Evolutionary conservation across 2,113 vertebrate species (phyloP), one percentile per base, ranked within the genome.

Genomic region (Hippocampus mohnikei): DNA sequence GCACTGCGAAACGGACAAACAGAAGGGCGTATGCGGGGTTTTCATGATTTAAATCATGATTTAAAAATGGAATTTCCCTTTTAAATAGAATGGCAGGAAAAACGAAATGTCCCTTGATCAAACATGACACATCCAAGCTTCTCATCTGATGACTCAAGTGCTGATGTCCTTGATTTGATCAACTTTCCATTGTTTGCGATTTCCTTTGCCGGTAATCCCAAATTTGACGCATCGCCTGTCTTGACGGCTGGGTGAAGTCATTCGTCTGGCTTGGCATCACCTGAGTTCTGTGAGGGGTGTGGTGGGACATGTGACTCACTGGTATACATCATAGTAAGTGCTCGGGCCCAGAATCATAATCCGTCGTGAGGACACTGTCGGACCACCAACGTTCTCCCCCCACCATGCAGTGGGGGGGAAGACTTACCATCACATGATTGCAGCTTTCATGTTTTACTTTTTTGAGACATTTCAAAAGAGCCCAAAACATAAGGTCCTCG

Each of bases 401-500:
- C 18, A 33, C 13, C 25, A 18, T 2, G 41, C 40, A 23, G 11
- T 15, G 41, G 41, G 15, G 44, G 29, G 29, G 29, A 69, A 75
- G 80, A 83, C 80, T 86, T 78, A 89, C 16, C 9, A 66, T 88
- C 88, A 84, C 85, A 85, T 88, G 85, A 80, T 75, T 9, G 60
- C 37, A 44, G 12, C 42, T 44, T 13, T 44, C 42, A 13, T 13
- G 42, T 44, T 44, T 44, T 44, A 10, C 13, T 44, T 44, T 44
- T 44, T 12, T 44, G 42, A 44, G 42, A 44, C 42, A 44, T 44
- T 44, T 44, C 42, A 12, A 15, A 44, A 12, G 33, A 37, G 33
- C 33, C 33, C 33, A 37, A 37, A 37, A 37, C 5, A 37, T 7
- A 37, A 37, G 33, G 33, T 37, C 33, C 33, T 37, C 33, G 5